Percentiles rank a stretch among this genome's conserved stretches.
Conservation (phyloP, 2,888 invertebrate genomes). For the Peribatodes rhomboidaria region DNA sequence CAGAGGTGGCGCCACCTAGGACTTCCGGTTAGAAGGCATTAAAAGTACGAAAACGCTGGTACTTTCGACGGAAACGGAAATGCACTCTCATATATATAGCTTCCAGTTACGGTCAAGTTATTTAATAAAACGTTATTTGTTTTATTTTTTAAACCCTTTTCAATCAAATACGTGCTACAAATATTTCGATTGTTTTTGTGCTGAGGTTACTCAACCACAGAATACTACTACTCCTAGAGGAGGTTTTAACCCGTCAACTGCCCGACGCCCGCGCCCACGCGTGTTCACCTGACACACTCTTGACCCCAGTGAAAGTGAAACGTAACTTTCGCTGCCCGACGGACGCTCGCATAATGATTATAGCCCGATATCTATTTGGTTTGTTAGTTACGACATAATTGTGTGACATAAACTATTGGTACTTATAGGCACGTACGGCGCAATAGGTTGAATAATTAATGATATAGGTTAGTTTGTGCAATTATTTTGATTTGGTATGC, state of each 20-base stretch:
- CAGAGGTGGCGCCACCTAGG: too few relatives aligned
- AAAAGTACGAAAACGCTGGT: too few relatives aligned
- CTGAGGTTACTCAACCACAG: too few relatives aligned
- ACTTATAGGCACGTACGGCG: slow-evolving; percentile 14
- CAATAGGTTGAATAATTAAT: slow-evolving; percentile 8
- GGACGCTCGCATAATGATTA: slow-evolving; percentile 29
- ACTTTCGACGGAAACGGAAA: too few relatives aligned
- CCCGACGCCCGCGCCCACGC: slow-evolving; percentile 2
- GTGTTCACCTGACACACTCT: background rate
- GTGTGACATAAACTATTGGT: slow-evolving; percentile 22
- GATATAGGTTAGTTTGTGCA: background rate
- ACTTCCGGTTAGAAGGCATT: too few relatives aligned
- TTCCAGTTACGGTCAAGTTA: too few relatives aligned
- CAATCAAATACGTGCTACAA: too few relatives aligned
- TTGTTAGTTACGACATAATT: slow-evolving; percentile 27
- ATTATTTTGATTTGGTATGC: background rate
- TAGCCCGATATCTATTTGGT: slow-evolving; percentile 21
- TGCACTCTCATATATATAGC: too few relatives aligned
- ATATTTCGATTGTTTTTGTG: too few relatives aligned
- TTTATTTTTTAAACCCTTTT: too few relatives aligned
- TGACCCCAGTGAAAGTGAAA: slow-evolving; percentile 44
- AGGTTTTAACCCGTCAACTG: slow-evolving; percentile 1
- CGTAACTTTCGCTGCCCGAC: slow-evolving; percentile 32
- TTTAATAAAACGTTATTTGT: too few relatives aligned
- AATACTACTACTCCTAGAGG: too few relatives aligned